These are phyloP conservation scores for Streptopelia turtur DNA, from an alignment of 2,797 vertebrate species.

Conservation along the genomic window DNA sequence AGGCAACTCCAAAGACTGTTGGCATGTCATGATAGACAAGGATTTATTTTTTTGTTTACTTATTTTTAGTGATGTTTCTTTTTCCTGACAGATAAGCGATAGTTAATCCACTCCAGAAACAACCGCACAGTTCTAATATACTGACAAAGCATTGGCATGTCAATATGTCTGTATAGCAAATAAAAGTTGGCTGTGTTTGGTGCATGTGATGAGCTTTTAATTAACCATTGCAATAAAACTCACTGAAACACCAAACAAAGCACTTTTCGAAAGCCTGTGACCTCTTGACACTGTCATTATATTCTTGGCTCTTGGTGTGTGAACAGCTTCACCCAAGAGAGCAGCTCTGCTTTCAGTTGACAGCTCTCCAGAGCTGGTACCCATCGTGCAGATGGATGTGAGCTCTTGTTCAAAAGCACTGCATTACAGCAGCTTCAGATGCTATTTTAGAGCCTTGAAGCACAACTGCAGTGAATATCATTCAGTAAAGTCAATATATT, in stretches of 20 bases:
- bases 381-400: background rate
- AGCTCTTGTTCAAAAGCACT: background rate
- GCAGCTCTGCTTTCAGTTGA: fast-evolving
- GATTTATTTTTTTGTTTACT: background rate
- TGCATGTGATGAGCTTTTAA: background rate
- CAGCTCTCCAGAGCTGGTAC: background rate
- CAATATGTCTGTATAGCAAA: background rate
- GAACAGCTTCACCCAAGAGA: background rate
- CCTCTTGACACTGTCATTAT: background rate
- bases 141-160: background rate
- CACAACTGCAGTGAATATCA: background rate
- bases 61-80: background rate
- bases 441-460: background rate
- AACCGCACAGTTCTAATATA: background rate
- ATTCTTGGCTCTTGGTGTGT: background rate
- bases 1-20: background rate
- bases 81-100: background rate
- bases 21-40: background rate
- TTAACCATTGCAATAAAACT: constrained; percentile 3
- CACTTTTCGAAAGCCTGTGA: background rate
- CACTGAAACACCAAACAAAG: background rate
- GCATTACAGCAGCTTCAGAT: background rate
- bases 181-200: background rate
- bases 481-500: background rate
- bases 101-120: background rate